Conservation (phyloP, 53 echinoderm and acorn worm species). For the Pentamera pediparva region DNA sequence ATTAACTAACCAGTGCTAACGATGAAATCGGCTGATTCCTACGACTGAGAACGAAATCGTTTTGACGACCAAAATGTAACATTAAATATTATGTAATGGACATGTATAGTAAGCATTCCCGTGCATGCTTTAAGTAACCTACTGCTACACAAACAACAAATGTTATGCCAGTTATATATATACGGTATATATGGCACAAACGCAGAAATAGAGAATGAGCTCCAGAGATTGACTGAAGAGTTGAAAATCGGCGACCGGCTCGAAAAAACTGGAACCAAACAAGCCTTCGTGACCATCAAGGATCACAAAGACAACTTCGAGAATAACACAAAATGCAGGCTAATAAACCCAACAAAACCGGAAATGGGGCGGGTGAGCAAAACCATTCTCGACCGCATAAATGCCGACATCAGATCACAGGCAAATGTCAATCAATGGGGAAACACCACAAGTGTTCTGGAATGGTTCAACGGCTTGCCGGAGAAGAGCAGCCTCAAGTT, state of each 20-base stretch:
- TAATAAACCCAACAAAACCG: constrained; percentile 42
- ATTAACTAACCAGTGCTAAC: too few relatives aligned
- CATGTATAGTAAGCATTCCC: too few relatives aligned
- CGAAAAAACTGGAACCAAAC: neutral
- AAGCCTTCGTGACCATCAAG: neutral
- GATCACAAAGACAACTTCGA: constrained; percentile 28
- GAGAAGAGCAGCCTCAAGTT: constrained; percentile 28
- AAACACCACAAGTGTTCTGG: constrained; percentile 11
- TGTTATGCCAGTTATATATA: too few relatives aligned
- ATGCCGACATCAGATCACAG: neutral
- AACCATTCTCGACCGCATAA: constrained; percentile 27
- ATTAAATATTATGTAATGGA: too few relatives aligned
- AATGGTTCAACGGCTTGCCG: constrained; percentile 33
- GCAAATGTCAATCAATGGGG: constrained; percentile 38
- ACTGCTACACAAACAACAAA: too few relatives aligned
- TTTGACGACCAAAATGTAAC: too few relatives aligned
- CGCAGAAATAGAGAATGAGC: too few relatives aligned
- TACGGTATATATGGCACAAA: too few relatives aligned
- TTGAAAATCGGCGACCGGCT: neutral
- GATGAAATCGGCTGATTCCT: too few relatives aligned
- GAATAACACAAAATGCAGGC: constrained; percentile 23
- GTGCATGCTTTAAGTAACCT: too few relatives aligned
- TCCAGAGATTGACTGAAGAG: neutral
- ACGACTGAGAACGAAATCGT: too few relatives aligned
- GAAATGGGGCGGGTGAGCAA: constrained; percentile 43